phyloP scores from a whole-genome alignment of 2,113 vertebrate species.

The Pollimyrus isidori region DNA sequence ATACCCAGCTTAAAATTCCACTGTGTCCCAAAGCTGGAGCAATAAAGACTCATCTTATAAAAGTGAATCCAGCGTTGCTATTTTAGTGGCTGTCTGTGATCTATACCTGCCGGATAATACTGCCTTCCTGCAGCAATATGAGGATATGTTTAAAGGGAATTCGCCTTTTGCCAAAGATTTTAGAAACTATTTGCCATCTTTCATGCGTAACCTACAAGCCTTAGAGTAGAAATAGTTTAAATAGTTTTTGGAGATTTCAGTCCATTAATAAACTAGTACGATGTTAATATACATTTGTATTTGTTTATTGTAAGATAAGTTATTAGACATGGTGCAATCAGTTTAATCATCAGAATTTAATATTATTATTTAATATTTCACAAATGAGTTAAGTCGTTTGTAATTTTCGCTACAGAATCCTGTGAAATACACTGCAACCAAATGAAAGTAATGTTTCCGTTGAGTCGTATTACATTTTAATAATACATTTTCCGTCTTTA shows the following conservation, averaged over 20 bases:
- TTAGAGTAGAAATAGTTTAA: background rate
- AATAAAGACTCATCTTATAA: background rate
- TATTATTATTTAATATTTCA: background rate
- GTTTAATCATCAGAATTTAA: background rate
- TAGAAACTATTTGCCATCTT: background rate
- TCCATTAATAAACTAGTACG: background rate
- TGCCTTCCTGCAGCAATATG: background rate
- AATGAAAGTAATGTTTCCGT: background rate
- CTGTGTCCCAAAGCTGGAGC: slow-evolving; percentile 32
- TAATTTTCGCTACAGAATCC: background rate
- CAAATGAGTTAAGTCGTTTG: background rate
- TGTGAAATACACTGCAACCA: background rate
- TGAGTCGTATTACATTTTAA: background rate
- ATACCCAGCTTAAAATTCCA: slow-evolving; percentile 59
- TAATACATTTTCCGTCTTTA: background rate
- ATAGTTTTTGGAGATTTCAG: background rate
- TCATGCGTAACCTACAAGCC: background rate
- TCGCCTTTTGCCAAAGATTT: background rate
- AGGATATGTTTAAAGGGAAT: background rate
- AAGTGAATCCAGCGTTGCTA: background rate
- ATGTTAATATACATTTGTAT: background rate
- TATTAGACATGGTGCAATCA: background rate
- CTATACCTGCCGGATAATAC: background rate
- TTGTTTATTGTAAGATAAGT: background rate
- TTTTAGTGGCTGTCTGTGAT: background rate